Evolutionary conservation across 2,797 vertebrate genomes (phyloP).

Genomic region (Jordanella pulchra): DNA sequence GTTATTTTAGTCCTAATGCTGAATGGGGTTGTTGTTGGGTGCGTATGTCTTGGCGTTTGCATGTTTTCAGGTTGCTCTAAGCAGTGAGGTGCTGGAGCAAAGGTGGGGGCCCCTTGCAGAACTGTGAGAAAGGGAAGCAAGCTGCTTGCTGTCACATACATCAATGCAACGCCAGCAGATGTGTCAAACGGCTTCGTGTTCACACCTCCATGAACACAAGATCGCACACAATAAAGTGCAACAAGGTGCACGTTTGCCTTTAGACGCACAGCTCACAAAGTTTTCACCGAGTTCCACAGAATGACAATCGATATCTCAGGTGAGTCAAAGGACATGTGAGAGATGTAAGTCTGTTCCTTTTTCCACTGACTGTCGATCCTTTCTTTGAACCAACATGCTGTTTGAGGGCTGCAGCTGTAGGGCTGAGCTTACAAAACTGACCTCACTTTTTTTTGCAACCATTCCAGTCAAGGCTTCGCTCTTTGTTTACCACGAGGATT

Average conservation of each 20-base stretch:
- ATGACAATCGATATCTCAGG: conserved; percentile 48
- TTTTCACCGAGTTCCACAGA: conserved; percentile 25
- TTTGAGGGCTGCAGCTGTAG: conserved; percentile 9
- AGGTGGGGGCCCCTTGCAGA: conserved; percentile 51
- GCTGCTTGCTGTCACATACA: conserved; percentile 63
- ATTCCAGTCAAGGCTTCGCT: conserved; percentile 35
- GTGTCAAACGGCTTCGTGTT: conserved; percentile 74
- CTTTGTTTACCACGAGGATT: conserved; percentile 61
- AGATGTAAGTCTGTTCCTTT: conserved; percentile 53
- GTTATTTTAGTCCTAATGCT: conserved; percentile 55
- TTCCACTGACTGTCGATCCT: conserved; percentile 35
- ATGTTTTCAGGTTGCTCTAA: conserved; percentile 41
- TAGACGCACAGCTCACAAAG: conserved; percentile 11
- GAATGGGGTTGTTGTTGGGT: conserved; percentile 47
- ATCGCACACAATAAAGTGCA: conserved; percentile 53
- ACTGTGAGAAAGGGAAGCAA: conserved; percentile 74
- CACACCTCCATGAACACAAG: conserved; percentile 66
- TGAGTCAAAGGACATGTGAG: conserved; percentile 42
- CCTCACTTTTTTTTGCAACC: conserved; percentile 34
- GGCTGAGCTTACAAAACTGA: conserved; percentile 27
- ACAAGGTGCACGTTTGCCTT: conserved; percentile 22
- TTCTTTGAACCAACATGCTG: conserved; percentile 5
- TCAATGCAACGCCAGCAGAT: conserved; percentile 70
- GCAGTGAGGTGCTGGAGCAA: conserved; percentile 33
- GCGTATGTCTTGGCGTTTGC: conserved; percentile 8